Evolutionary conservation across 2,113 vertebrate genomes (phyloP), one percentile per base, ranked within the genome.

Genomic region (Todiramphus saurophagus): DNA sequence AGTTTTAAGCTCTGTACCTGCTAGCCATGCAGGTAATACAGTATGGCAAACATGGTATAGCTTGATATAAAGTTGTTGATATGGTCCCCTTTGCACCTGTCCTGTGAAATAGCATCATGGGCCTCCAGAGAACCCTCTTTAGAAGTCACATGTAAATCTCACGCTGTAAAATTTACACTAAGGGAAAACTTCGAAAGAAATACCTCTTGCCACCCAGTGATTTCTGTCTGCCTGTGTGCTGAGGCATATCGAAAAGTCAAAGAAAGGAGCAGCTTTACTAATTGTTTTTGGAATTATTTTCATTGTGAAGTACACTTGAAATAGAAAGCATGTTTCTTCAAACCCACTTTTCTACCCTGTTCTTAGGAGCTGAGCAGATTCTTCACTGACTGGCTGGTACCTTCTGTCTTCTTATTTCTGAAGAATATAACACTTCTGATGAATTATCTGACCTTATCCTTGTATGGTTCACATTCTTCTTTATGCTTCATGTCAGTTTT

Each of bases 1-100:
- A 66, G 27, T 70, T 83, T 91, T 70, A 84, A 89, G 70, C 58
- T 74, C 64, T 77, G 27, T 66, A 74, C 56, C 46, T 81, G 31
- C n/a, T 37, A 59, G 37, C 50, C 44, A 8, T 55, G 41, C 35
- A 39, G 35, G 44, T 59, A 56, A 5, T 89, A 7, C 2, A 31
- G 25, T 30, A 31, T 83, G 60, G 59, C 66, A 50, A 46, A 66
- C 20, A 4, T 44, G n/a, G 19, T 31, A 18, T 27, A 56, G 48
- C 10, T 46, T 75, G 55, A 13, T 17, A 35, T 7, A 13, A 63
- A 63, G 23, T 35, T 83, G 37, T 68, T 60, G 60, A 35, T 66
- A 16, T 25, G 4, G 6, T 72, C 33, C 16, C n/a, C 20, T 85
- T 84, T 87, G 66, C 48, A 37, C 27, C 14, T 59, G 27, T 51